These are phyloP conservation scores for Lutjanus argentimaculatus DNA, from an alignment of 2,797 vertebrate genomes.

Conservation along the genomic window DNA sequence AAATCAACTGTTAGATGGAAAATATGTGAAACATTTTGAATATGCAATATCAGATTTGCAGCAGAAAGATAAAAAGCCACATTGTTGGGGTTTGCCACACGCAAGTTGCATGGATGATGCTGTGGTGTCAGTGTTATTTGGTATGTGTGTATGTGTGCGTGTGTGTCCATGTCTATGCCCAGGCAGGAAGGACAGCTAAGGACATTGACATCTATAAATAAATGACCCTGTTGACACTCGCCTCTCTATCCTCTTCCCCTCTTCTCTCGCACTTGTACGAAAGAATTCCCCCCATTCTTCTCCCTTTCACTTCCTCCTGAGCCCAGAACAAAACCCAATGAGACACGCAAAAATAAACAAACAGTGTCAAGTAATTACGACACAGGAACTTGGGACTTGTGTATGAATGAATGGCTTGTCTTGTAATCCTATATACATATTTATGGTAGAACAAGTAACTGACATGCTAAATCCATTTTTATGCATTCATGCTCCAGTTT, in stretches of 20 bases:
- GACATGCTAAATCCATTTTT: no score
- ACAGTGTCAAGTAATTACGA: not conserved
- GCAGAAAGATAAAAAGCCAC: conserved; percentile 6
- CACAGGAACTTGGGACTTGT: not conserved
- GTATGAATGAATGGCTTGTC: not conserved
- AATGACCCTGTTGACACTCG: conserved; percentile 63
- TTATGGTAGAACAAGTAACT: no score
- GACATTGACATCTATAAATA: conserved; percentile 72
- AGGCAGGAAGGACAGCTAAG: conserved; percentile 58
- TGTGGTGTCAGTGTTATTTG: not conserved
- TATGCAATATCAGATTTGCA: conserved; percentile 30
- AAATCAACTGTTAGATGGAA: conserved; percentile 31
- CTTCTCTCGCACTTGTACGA: conserved; percentile 49
- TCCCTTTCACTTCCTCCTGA: conserved; percentile 41
- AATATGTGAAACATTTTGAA: conserved; percentile 44
- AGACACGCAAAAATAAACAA: conserved; percentile 8
- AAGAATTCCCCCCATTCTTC: conserved; percentile 65
- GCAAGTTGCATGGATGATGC: not conserved
- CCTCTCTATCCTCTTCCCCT: conserved; percentile 55
- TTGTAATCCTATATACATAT: not conserved
- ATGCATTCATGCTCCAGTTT: no score
- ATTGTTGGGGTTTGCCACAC: conserved; percentile 9
- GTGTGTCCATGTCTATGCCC: conserved; percentile 10
- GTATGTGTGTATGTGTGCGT: not conserved
- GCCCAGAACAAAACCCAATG: conserved; percentile 25